phyloP scores from a whole-genome alignment of 2,888 invertebrate species.

The Argyra leucocephala region DNA sequence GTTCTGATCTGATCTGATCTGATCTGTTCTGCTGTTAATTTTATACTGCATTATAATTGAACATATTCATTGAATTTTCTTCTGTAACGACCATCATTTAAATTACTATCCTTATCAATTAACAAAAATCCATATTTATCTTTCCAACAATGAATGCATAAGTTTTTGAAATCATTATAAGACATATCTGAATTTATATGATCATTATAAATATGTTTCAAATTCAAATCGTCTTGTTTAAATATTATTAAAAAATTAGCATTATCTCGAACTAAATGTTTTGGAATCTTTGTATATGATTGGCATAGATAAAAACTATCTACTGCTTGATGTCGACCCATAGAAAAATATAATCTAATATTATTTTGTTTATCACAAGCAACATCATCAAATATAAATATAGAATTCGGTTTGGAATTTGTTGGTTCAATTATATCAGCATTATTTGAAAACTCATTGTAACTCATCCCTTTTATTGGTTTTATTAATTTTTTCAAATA shows the following conservation, averaged over 20 bases:
- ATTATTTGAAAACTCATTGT: constrained; percentile 17
- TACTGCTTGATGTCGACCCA: constrained; percentile 32
- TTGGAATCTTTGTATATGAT: constrained; percentile 32
- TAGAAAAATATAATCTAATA: constrained; percentile 30
- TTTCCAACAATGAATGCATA: constrained; percentile 32
- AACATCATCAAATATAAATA: constrained; percentile 39
- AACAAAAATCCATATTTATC: constrained; percentile 29
- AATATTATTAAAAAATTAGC: constrained; percentile 34
- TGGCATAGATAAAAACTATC: constrained; percentile 34
- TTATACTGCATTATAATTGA: no score
- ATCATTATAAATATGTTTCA: constrained; percentile 28
- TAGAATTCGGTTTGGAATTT: constrained; percentile 28
- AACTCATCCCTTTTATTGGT: constrained; percentile 17
- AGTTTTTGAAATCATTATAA: constrained; percentile 28
- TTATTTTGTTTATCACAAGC: constrained; percentile 32
- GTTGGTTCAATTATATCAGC: constrained; percentile 18
- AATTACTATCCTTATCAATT: constrained; percentile 28
- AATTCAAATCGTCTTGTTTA: constrained; percentile 34
- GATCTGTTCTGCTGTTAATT: no score
- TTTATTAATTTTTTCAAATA: constrained; percentile 20
- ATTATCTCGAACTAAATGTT: constrained; percentile 35
- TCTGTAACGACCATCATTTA: constrained; percentile 30
- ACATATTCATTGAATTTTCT: constrained; percentile 28
- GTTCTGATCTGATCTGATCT: neutral
- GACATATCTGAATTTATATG: constrained; percentile 25